phyloP scores from a whole-genome alignment of 2,113 vertebrate species.

The Myotis yumanensis region DNA sequence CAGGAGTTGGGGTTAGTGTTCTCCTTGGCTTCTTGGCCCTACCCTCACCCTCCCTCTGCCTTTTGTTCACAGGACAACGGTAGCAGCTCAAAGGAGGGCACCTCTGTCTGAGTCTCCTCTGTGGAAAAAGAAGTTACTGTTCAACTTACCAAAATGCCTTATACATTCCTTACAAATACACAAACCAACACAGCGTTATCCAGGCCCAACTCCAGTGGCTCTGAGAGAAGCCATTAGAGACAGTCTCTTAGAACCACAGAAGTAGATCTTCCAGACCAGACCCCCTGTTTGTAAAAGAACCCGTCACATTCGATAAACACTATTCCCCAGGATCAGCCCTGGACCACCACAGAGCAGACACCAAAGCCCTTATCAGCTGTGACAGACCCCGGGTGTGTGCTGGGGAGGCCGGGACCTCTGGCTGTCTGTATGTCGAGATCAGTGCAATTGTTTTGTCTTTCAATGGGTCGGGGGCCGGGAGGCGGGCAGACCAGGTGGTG shows the following conservation, averaged over 20 bases:
- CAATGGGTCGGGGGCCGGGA: slow-evolving; percentile 51
- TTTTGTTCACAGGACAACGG: slow-evolving; percentile 80
- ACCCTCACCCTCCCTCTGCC: background rate
- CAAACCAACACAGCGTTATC: slow-evolving; percentile 60
- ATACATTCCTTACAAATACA: slow-evolving; percentile 85
- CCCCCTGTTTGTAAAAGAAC: slow-evolving; percentile 66
- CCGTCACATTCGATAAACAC: slow-evolving; percentile 76
- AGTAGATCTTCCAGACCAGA: slow-evolving; percentile 73
- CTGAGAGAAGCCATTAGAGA: slow-evolving; percentile 79
- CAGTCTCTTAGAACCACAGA: slow-evolving; percentile 75
- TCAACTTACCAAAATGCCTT: slow-evolving; percentile 89
- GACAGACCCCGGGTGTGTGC: slow-evolving; percentile 65
- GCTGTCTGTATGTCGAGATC: slow-evolving; percentile 70
- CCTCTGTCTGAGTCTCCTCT: slow-evolving; percentile 84
- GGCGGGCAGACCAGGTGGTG: background rate
- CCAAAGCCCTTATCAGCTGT: slow-evolving; percentile 57
- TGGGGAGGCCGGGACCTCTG: slow-evolving; percentile 74
- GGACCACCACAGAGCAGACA: background rate
- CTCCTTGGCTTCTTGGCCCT: background rate
- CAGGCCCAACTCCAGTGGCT: slow-evolving; percentile 82
- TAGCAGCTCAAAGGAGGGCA: slow-evolving; percentile 83
- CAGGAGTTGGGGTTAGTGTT: background rate
- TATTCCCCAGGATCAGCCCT: slow-evolving; percentile 60
- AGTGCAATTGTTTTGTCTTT: slow-evolving; percentile 81
- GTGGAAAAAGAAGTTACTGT: slow-evolving; percentile 73